Evolutionary conservation across 2,113 vertebrate genomes (phyloP).

Genomic region (Tringa solitaria): DNA sequence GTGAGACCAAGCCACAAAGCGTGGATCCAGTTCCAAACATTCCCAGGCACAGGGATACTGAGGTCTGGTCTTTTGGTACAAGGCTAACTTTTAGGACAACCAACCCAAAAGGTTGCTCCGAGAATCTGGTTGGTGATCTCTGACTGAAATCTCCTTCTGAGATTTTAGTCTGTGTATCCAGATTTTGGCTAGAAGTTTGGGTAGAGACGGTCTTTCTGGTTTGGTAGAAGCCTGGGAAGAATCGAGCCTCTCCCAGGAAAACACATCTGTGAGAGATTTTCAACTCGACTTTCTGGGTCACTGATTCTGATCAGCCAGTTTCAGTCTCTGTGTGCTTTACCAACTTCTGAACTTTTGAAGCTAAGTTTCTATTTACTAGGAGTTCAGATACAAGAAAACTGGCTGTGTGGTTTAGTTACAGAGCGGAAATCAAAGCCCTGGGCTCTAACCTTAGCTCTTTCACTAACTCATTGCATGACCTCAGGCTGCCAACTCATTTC

Average conservation of each 20-base stretch:
- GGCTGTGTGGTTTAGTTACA: not conserved
- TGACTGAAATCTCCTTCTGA: not conserved
- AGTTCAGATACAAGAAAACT: not conserved
- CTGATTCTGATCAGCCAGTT: not conserved
- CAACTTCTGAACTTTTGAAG: not conserved
- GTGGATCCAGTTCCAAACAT: not conserved
- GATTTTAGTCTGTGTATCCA: not conserved
- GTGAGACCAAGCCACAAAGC: slow-evolving; percentile 1
- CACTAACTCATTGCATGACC: not conserved
- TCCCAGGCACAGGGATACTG: not conserved
- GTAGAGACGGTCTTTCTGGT: not conserved
- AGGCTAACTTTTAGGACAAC: not conserved
- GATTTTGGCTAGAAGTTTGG: not conserved
- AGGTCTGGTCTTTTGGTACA: not conserved
- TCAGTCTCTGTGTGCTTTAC: not conserved
- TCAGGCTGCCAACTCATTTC: not conserved
- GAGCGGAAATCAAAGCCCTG: not conserved
- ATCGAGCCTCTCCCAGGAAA: not conserved
- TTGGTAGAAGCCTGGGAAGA: not conserved
- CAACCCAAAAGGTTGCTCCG: not conserved
- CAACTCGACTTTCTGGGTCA: not conserved
- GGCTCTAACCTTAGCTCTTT: not conserved
- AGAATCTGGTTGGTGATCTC: not conserved
- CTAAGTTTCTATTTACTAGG: not conserved
- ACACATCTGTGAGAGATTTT: not conserved